Conservation (phyloP, 2,797 vertebrate genomes). For the Synaphobranchus kaupii region DNA sequence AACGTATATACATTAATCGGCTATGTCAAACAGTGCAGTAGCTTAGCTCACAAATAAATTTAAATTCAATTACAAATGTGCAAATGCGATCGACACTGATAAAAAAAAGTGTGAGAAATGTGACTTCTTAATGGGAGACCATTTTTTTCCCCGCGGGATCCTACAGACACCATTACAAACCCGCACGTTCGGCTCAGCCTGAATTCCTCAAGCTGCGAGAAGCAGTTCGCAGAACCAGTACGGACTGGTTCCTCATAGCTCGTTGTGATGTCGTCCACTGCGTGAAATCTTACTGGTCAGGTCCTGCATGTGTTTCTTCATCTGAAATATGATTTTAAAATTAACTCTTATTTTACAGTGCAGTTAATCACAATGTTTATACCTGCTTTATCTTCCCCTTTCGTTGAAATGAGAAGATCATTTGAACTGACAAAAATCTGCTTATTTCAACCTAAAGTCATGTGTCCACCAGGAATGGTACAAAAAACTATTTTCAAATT, state of each 20-base stretch:
- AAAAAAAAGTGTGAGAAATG: constrained; percentile 39
- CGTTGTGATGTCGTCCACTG: constrained; percentile 87
- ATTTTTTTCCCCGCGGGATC: not conserved
- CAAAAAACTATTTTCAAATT: no score
- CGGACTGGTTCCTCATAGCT: constrained; percentile 74
- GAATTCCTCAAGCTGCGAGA: not conserved
- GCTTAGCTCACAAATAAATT: not conserved
- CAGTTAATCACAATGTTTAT: not conserved
- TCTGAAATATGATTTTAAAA: constrained; percentile 66
- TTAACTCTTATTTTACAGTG: not conserved
- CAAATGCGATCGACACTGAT: constrained; percentile 35
- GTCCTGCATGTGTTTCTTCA: constrained; percentile 97
- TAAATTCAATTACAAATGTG: constrained; percentile 18
- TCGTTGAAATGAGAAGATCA: not conserved
- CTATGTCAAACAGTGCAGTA: not conserved
- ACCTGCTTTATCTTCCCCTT: not conserved
- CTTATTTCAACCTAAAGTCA: not conserved
- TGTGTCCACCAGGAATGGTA: not conserved
- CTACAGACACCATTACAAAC: not conserved
- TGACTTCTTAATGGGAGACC: constrained; percentile 41
- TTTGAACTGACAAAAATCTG: not conserved
- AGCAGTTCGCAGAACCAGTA: not conserved
- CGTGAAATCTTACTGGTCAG: constrained; percentile 86
- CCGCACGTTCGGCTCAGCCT: no score
- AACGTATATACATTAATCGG: constrained; percentile 43